These are phyloP conservation scores for Grapholita molesta DNA, from an alignment of 1,140 invertebrate genomes.

Conservation along the genomic window DNA sequence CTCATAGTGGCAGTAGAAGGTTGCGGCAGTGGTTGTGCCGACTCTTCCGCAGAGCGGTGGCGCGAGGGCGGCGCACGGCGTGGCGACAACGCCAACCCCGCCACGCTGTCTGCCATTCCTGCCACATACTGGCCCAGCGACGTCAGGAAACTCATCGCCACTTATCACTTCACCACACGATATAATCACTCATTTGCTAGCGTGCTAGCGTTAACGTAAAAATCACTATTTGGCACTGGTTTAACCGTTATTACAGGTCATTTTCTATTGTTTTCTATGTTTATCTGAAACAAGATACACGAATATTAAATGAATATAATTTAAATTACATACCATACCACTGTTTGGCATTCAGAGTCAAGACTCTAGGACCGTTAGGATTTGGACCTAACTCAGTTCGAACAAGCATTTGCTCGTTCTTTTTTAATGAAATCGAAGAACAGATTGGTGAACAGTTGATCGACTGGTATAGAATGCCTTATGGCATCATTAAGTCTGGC, in stretches of 20 bases:
- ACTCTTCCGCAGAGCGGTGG: conserved; percentile 79
- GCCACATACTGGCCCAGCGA: conserved; percentile 89
- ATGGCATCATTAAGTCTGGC: too few species aligned
- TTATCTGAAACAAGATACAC: background rate
- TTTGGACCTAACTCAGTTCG: too few species aligned
- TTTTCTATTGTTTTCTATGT: background rate
- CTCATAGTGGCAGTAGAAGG: conserved; percentile 65
- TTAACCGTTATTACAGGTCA: background rate
- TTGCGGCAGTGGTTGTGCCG: conserved; percentile 54
- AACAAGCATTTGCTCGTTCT: too few species aligned
- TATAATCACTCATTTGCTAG: conserved; percentile 10
- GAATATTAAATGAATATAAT: background rate
- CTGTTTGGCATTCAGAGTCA: too few species aligned
- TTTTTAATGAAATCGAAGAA: too few species aligned
- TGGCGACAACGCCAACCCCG: conserved; percentile 86
- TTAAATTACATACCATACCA: background rate
- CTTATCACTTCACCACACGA: conserved; percentile 21
- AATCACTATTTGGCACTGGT: conserved; percentile 2
- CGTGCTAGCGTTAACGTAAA: background rate
- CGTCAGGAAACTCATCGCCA: conserved; percentile 89
- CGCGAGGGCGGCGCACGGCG: conserved; percentile 86
- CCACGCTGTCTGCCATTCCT: conserved; percentile 85
- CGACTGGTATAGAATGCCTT: too few species aligned
- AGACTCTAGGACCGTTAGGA: too few species aligned
- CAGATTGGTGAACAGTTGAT: too few species aligned